phyloP scores from a whole-genome alignment of 2,797 vertebrate genomes.

The Labroides dimidiatus region DNA sequence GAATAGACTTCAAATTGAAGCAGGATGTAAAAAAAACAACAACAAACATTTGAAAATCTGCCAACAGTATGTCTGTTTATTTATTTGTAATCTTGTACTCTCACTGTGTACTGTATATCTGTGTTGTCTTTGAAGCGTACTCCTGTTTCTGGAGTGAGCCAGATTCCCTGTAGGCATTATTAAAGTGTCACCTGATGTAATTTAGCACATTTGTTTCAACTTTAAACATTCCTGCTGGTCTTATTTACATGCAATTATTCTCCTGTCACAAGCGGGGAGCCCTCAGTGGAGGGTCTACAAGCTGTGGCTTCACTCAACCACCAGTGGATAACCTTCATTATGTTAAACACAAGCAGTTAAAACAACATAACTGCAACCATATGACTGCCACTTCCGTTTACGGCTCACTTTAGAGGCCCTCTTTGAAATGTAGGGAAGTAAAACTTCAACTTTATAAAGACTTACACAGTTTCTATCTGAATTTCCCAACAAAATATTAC shows the following conservation, averaged over 20 bases:
- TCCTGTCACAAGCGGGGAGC: constrained; percentile 13
- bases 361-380: constrained; percentile 57
- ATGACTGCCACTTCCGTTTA: constrained; percentile 41
- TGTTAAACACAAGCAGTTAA: constrained; percentile 53
- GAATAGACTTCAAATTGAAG: neutral
- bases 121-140: constrained; percentile 1
- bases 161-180: constrained; percentile 2
- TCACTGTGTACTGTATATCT: neutral
- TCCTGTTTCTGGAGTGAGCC: constrained; percentile 2
- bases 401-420: neutral
- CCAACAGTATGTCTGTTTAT: neutral
- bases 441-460: neutral
- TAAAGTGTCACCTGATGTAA: constrained; percentile 25
- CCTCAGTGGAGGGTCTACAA: constrained; percentile 31
- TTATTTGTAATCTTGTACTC: neutral
- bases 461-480: too few relatives aligned
- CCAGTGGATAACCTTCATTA: constrained; percentile 44
- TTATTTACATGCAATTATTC: constrained; percentile 52
- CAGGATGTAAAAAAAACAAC: neutral
- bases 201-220: constrained; percentile 25
- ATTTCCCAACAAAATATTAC: too few relatives aligned
- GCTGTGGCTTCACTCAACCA: constrained; percentile 27
- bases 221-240: constrained; percentile 14
- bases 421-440: neutral
- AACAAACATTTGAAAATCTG: neutral